phyloP scores from a whole-genome alignment of 2,888 invertebrate genomes.

The Mactromeris polynyma region DNA sequence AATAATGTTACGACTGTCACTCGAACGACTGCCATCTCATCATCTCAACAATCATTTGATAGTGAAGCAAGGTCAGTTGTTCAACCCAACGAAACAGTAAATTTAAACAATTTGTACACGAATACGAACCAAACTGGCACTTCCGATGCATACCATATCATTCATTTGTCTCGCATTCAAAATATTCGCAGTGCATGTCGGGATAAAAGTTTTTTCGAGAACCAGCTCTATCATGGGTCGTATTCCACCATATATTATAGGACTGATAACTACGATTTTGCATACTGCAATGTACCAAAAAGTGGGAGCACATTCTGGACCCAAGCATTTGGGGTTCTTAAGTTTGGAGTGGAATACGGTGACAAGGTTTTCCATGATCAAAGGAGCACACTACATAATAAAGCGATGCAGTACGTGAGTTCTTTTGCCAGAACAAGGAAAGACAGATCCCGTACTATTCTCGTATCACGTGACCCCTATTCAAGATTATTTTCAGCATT shows the following conservation, averaged over 20 bases:
- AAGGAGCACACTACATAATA: slow-evolving; percentile 16
- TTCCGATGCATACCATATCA: background rate
- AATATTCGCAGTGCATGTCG: slow-evolving; percentile 12
- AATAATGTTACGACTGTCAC: background rate
- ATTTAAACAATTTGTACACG: background rate
- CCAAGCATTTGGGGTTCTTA: slow-evolving; percentile 33
- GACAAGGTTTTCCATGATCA: slow-evolving; percentile 4
- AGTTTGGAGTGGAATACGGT: background rate
- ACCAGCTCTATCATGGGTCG: background rate
- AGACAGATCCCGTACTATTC: slow-evolving; percentile 6
- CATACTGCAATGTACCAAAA: slow-evolving; percentile 58
- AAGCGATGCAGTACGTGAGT: background rate
- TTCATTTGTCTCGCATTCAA: background rate
- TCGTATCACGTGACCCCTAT: slow-evolving; percentile 58
- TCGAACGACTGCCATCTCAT: background rate
- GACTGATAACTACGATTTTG: slow-evolving; percentile 31
- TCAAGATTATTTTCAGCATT: slow-evolving; percentile 51
- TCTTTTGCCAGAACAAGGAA: background rate
- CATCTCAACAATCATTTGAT: background rate
- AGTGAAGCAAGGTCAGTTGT: background rate
- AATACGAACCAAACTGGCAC: background rate
- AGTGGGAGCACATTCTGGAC: slow-evolving; percentile 53
- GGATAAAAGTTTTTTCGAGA: background rate
- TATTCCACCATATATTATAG: slow-evolving; percentile 4
- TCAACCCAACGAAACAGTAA: background rate